Evolutionary conservation across 2,113 vertebrate species (phyloP), one percentile per base, ranked within the genome.

Genomic region (Pleuronectes platessa): DNA sequence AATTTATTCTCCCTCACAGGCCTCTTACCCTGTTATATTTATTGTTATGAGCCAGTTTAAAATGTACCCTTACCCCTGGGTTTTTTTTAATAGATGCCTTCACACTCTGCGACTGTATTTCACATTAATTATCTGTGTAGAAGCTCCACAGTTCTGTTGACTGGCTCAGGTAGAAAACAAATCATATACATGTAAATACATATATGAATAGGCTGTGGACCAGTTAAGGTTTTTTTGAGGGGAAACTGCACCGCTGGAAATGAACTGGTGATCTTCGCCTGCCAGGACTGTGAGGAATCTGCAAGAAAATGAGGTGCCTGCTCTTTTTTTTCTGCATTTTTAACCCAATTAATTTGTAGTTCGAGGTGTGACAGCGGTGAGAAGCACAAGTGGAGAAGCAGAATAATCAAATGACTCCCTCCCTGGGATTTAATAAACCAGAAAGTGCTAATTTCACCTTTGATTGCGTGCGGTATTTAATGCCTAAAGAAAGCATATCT

Each of bases 361-460:
- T 86, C 86, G 84, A 88, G 84, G 87, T 91, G 91, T 92, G 88
- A 90, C 87, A 85, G 87, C 35, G 18, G 81, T 67, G 66, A 86
- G 82, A 86, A 84, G 77, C 81, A 81, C 68, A 88, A 90, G 77
- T 82, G 63, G 61, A 88, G 78, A 67, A 85, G 77, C 81, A 82
- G 83, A 87, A 87, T 85, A 86, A 91, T 89, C 66, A 90, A 89
- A 90, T 84, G 71, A 84, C 82, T 86, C 63, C 83, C 79, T 91
- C 71, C 74, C 81, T 76, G 56, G 61, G 89, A 86, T 86, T 88
- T 92, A 84, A 88, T 87, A 91, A 92, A 85, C 80, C 85, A 88
- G 82, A 90, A 90, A 90, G 80, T 83, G 80, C 85, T 90, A 85
- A 88, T 92, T 92, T 92, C 88, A 89, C 88, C 86, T 90, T 82